Percentiles rank a stretch among this genome's conserved stretches.
Evolutionary conservation across 1,140 invertebrate genomes (phyloP).

Genomic region (Druon quercuslanigerum): DNA sequence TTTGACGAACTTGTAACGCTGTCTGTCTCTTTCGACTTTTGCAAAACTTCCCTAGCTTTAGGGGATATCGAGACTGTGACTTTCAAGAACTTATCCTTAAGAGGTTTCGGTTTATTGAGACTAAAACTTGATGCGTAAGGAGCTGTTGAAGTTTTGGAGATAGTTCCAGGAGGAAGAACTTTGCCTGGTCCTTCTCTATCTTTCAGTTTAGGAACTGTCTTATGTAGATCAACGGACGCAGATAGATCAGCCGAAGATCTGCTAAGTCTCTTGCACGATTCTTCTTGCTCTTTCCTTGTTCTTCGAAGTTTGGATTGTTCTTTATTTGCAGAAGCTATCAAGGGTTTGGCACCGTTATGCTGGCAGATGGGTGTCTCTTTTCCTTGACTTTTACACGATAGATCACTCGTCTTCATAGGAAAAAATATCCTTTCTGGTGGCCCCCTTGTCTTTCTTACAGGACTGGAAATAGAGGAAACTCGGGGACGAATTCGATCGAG

Average conservation of each 20-base stretch:
- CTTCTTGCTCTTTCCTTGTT: constrained; percentile 62
- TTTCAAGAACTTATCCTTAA: constrained; percentile 72
- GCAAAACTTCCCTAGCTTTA: constrained; percentile 72
- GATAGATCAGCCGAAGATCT: constrained; percentile 76
- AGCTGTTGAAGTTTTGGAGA: constrained; percentile 69
- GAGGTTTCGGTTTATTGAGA: constrained; percentile 55
- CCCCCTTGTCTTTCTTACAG: constrained; percentile 44
- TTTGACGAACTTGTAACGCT: background rate
- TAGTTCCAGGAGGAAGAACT: constrained; percentile 58
- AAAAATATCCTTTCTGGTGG: constrained; percentile 35
- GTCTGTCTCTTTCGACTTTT: constrained; percentile 46
- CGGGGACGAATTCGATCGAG: constrained; percentile 37
- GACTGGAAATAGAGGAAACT: constrained; percentile 44
- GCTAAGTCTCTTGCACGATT: constrained; percentile 63
- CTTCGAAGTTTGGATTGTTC: constrained; percentile 50
- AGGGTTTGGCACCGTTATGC: background rate
- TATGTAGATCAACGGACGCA: constrained; percentile 78
- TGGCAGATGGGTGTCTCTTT: background rate
- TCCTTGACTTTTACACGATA: background rate
- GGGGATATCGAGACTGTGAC: constrained; percentile 72
- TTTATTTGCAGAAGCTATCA: constrained; percentile 30
- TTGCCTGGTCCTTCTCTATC: constrained; percentile 55
- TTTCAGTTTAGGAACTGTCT: constrained; percentile 63
- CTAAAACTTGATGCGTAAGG: constrained; percentile 60
- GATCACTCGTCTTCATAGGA: background rate